phyloP scores from a whole-genome alignment of 2,113 vertebrate genomes.

The Tenebrosternarchus preto region DNA sequence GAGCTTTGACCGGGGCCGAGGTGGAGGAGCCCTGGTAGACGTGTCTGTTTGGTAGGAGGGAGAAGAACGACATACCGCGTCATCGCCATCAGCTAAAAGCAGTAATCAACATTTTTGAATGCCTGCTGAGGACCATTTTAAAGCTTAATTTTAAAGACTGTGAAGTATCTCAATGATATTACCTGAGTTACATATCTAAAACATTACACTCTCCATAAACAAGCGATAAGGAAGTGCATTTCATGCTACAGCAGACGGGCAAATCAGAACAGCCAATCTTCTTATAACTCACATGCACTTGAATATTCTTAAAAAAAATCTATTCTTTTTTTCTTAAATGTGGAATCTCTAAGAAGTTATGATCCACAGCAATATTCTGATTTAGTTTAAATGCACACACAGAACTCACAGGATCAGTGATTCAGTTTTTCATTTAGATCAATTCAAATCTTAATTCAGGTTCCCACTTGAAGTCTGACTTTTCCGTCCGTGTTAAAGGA shows the following conservation, averaged over 20 bases:
- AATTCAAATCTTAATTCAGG: not conserved
- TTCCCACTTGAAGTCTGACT: no score
- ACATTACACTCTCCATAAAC: not conserved
- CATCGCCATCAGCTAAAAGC: no score
- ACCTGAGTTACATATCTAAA: not conserved
- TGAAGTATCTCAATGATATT: no score
- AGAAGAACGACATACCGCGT: not conserved
- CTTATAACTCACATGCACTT: no score
- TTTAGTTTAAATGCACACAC: not conserved
- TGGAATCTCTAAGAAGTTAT: not conserved
- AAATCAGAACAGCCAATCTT: no score
- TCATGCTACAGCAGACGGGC: no score
- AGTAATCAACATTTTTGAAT: not conserved
- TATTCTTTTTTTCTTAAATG: not conserved
- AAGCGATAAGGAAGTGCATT: no score
- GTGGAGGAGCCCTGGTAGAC: constrained; percentile 85
- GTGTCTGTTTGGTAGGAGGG: constrained; percentile 73
- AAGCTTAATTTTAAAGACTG: no score
- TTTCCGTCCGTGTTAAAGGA: no score
- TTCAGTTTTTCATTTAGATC: not conserved
- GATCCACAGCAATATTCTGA: not conserved
- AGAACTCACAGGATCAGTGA: constrained; percentile 7
- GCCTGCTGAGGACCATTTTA: no score
- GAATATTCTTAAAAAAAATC: no score
- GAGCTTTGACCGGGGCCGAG: constrained; percentile 79